A percentile compares a stretch with the other conserved stretches of the same genome.
phyloP scores from a whole-genome alignment of 2,797 vertebrate genomes.

The Danio choprae region DNA sequence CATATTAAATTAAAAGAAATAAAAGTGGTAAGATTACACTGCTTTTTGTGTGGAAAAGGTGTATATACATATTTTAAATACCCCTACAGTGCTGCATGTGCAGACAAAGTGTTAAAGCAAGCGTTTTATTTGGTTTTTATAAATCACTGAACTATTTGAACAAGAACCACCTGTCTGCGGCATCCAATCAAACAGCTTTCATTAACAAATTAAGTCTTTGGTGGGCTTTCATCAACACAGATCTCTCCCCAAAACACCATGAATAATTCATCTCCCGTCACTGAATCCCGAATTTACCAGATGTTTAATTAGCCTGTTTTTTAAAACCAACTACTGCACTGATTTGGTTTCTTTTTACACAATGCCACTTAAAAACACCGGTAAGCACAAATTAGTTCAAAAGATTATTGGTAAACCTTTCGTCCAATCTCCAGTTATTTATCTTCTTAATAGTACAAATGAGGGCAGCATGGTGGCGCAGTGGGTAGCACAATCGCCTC shows the following conservation, averaged over 20 bases:
- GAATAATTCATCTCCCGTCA: conserved; percentile 68
- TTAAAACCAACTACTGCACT: conserved; percentile 51
- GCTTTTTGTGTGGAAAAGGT: too few species aligned
- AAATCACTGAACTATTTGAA: background rate
- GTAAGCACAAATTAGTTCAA: too few species aligned
- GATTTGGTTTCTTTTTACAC: conserved; percentile 12
- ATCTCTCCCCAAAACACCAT: conserved; percentile 41
- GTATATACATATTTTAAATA: too few species aligned
- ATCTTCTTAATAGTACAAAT: too few species aligned
- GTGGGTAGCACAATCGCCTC: too few species aligned
- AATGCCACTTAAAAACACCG: background rate
- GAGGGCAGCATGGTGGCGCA: too few species aligned
- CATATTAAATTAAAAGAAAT: too few species aligned
- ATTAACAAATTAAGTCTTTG: conserved; percentile 65
- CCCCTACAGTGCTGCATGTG: background rate
- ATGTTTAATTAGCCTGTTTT: conserved; percentile 75
- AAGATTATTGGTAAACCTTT: too few species aligned
- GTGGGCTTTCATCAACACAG: conserved; percentile 53
- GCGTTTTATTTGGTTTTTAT: too few species aligned
- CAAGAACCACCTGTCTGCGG: conserved; percentile 63
- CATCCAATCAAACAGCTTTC: conserved; percentile 65
- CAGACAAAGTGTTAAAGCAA: background rate
- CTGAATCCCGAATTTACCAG: conserved; percentile 65
- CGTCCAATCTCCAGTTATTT: too few species aligned
- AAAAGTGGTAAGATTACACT: too few species aligned